A percentile compares a stretch with the other conserved stretches of the same genome.
Evolutionary conservation across 2,797 vertebrate genomes (phyloP).

Genomic region (Gambelia wislizenii): DNA sequence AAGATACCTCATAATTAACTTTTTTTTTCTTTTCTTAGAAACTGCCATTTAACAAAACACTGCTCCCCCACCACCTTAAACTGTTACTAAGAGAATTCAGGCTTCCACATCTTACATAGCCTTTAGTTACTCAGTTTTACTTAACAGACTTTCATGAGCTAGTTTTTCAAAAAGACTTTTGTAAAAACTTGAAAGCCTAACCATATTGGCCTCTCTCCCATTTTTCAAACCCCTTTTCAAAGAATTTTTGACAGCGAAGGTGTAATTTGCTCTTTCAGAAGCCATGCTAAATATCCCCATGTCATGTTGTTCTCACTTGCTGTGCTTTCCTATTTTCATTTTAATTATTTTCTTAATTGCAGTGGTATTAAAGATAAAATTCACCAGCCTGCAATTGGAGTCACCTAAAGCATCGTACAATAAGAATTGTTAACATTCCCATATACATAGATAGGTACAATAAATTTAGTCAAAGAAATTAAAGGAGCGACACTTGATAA

Average conservation of each 20-base stretch:
- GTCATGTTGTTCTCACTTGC: constrained; percentile 26
- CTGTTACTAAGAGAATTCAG: not conserved
- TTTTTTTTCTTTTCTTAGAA: not conserved
- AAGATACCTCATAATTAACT: constrained; percentile 14
- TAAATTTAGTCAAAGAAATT: constrained; percentile 32
- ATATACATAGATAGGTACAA: not conserved
- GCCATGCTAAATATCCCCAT: not conserved
- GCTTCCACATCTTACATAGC: not conserved
- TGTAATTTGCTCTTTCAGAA: constrained; percentile 24
- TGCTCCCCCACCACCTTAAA: not conserved
- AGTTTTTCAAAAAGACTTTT: not conserved
- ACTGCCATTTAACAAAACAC: constrained; percentile 8
- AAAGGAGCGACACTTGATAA: constrained; percentile 14
- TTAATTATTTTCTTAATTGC: not conserved
- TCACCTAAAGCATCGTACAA: not conserved
- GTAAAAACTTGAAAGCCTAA: constrained; percentile 10
- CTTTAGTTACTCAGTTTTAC: not conserved
- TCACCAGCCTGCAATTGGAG: constrained; percentile 22
- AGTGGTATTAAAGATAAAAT: constrained; percentile 19
- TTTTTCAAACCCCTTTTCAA: constrained; percentile 8
- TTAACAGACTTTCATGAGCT: not conserved
- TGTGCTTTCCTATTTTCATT: constrained; percentile 26
- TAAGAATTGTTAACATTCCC: not conserved
- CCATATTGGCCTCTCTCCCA: not conserved
- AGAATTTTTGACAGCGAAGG: not conserved